Evolutionary conservation across 2,113 vertebrate species (phyloP), one percentile per base, ranked within the genome.

Genomic region (Cochlearius cochlearius): DNA sequence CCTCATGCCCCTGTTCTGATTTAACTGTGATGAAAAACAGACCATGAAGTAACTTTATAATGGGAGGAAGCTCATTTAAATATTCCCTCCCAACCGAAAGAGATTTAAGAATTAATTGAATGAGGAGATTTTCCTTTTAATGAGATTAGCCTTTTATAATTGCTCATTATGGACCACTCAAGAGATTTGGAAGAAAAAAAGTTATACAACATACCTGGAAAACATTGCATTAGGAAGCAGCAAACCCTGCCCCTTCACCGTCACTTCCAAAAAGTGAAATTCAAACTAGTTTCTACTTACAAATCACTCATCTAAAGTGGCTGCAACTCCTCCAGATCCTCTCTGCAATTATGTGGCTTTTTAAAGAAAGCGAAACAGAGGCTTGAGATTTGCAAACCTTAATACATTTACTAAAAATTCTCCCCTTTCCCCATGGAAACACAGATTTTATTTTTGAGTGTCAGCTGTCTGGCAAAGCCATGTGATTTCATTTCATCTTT

Each of bases 61-160:
- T 58, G 45, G 58, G 79, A 96, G 95, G 94, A 93, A 97, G 83
- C 83, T 88, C 75, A 89, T 84, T 93, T 94, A 93, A 91, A 94
- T 95, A 95, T 77, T 92, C 80, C 79, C 88, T 86, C 91, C 94
- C 88, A 84, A 91, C 72, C 90, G 91, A 90, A 97, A 94, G 80
- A 58, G 64, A 77, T 97, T 97, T 97, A 94, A 84, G 93, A 95
- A 93, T 84, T 79, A 75, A 96, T 94, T 75, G 95, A 96, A 94
- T 66, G 29, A 71, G 87, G 67, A 76, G 66, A 97, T 94, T 92
- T 77, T 96, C 86, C 78, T 68, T 88, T 91, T 82, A 96, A 93
- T 91, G 86, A 92, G 75, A 97, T 97, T 91, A 96, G 77, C 84
- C 59, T 74, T 96, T 96, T 92, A 78, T 74, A 95, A 95, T 55